These are phyloP conservation scores for Montipora foliosa DNA, from an alignment of 64 coral and sea anemone species.

Conservation along the genomic window DNA sequence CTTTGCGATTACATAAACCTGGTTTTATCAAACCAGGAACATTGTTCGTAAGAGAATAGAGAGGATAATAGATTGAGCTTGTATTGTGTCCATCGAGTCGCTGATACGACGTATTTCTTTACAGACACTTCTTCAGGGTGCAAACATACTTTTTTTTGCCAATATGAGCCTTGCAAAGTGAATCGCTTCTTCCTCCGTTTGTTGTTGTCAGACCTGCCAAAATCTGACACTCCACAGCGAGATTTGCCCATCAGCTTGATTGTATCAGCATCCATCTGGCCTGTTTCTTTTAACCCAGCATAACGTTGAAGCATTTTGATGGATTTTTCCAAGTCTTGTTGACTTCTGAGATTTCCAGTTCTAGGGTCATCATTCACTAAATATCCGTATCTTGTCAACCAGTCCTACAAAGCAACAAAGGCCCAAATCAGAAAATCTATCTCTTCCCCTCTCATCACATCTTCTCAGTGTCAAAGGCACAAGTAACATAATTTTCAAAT, in stretches of 20 bases:
- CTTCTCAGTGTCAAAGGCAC: too few relatives aligned
- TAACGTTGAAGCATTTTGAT: slow-evolving; percentile 78
- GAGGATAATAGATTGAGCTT: too few relatives aligned
- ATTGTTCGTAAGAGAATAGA: too few relatives aligned
- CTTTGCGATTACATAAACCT: too few relatives aligned
- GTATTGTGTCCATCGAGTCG: too few relatives aligned
- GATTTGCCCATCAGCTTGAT: slow-evolving; percentile 60
- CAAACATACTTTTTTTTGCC: slow-evolving; percentile 87
- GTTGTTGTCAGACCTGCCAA: slow-evolving; percentile 57
- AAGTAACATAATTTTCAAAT: too few relatives aligned
- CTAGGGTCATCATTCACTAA: slow-evolving; percentile 15
- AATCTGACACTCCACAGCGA: slow-evolving; percentile 84
- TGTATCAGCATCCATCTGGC: slow-evolving; percentile 70
- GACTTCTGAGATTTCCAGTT: slow-evolving; percentile 38
- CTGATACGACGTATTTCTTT: too few relatives aligned
- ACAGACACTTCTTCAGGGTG: too few relatives aligned
- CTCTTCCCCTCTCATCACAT: too few relatives aligned
- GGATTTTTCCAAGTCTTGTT: slow-evolving; percentile 28
- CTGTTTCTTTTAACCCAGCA: slow-evolving; percentile 78
- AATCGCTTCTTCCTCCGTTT: slow-evolving; percentile 67
- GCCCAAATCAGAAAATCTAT: too few relatives aligned
- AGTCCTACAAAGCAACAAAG: slow-evolving; percentile 20
- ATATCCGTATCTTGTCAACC: slow-evolving; percentile 63
- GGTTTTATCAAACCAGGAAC: too few relatives aligned
- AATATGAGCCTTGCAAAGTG: slow-evolving; percentile 77